phyloP scores from a whole-genome alignment of 2,113 vertebrate species.

The Notarius quadriscutis region DNA sequence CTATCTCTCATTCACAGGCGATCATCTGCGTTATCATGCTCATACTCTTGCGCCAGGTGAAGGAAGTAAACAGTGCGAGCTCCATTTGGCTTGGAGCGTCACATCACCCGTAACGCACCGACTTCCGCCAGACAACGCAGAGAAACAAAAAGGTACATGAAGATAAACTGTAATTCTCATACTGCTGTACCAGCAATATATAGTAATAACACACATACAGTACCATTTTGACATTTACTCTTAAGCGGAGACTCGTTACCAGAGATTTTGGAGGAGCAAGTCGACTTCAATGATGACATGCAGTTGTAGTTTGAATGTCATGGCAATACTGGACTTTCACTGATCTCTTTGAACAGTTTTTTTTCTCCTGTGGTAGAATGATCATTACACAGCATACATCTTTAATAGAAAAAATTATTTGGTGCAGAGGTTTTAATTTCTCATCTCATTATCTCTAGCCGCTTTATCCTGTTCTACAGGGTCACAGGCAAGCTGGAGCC shows the following conservation, averaged over 20 bases:
- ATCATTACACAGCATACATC: too few species aligned
- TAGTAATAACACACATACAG: neutral
- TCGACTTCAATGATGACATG: neutral
- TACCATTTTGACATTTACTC: neutral
- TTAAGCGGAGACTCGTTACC: neutral
- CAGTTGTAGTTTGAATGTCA: neutral
- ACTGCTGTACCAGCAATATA: neutral
- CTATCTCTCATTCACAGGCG: conserved; percentile 93
- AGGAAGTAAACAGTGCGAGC: conserved; percentile 66
- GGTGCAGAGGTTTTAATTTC: too few species aligned
- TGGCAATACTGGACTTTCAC: neutral
- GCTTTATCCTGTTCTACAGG: too few species aligned
- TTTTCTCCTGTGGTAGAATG: too few species aligned
- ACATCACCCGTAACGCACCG: neutral
- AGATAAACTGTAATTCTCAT: neutral
- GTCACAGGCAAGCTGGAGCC: too few species aligned
- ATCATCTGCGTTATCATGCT: conserved; percentile 91
- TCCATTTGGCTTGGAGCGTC: conserved; percentile 38
- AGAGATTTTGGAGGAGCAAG: neutral
- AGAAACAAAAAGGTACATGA: neutral
- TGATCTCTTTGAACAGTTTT: too few species aligned
- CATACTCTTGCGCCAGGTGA: conserved; percentile 64
- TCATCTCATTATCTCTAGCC: too few species aligned
- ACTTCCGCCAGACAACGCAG: conserved; percentile 10
- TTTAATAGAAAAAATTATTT: too few species aligned